Evolutionary conservation across 2,797 vertebrate genomes (phyloP).

Genomic region (Galago senegalensis): DNA sequence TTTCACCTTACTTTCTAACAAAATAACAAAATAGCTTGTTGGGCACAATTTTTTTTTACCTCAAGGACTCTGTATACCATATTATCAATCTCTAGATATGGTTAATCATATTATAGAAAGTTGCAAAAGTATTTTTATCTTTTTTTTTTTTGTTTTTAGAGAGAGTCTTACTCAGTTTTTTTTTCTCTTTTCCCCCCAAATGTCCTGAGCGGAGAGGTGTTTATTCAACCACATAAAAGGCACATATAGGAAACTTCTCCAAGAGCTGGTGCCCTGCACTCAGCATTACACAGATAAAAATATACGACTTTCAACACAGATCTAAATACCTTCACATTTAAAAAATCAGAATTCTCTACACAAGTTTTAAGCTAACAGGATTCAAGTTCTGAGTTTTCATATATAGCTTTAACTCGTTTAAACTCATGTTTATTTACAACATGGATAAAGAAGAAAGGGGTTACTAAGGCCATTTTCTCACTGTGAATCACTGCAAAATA

Average conservation of each 20-base stretch:
- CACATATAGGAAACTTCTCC: conserved; percentile 88
- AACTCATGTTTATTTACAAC: conserved; percentile 90
- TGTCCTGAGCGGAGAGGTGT: conserved; percentile 90
- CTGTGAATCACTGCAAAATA: conserved; percentile 88
- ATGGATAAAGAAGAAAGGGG: conserved; percentile 85
- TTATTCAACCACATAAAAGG: conserved; percentile 89
- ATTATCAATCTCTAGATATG: not conserved
- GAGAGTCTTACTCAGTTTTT: no score
- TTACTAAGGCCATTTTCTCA: conserved; percentile 88
- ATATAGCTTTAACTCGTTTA: conserved; percentile 86
- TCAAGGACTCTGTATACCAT: not conserved
- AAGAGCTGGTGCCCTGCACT: conserved; percentile 91
- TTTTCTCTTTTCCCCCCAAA: conserved; percentile 70
- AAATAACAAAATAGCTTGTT: not conserved
- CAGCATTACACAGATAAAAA: conserved; percentile 91
- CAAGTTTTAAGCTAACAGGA: conserved; percentile 86
- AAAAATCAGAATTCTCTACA: conserved; percentile 88
- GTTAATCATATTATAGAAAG: not conserved
- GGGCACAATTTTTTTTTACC: not conserved
- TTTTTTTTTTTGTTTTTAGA: no score
- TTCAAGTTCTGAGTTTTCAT: conserved; percentile 87
- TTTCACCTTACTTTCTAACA: not conserved
- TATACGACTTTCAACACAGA: conserved; percentile 90
- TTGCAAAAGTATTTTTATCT: not conserved
- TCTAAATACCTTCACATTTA: conserved; percentile 90